Conservation (phyloP, 2,797 vertebrate genomes). For the Lycodopsis pacificus region DNA sequence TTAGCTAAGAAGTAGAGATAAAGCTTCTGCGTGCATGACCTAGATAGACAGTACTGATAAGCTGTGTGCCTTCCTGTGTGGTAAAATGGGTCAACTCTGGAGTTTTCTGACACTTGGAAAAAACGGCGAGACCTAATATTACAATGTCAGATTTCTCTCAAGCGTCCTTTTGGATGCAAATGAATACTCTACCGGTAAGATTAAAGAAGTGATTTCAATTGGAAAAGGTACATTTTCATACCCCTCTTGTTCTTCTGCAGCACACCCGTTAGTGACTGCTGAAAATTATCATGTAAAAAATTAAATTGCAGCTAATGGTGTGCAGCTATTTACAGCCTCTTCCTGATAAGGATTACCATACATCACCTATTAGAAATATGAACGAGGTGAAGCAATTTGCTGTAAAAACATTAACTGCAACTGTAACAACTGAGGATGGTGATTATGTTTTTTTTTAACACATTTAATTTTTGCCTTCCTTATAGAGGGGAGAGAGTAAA, state of each 20-base stretch:
- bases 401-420: neutral
- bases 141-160: neutral
- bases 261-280: neutral
- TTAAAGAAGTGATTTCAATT: neutral
- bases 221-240: neutral
- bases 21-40: neutral
- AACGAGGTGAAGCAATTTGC: neutral
- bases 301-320: neutral
- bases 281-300: neutral
- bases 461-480: neutral
- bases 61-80: neutral
- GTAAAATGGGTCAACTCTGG: neutral
- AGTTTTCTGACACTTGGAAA: neutral
- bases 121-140: neutral
- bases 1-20: neutral
- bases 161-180: neutral
- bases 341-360: slow-evolving; percentile 1
- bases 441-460: neutral
- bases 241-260: neutral
- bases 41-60: neutral
- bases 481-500: neutral
- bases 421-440: neutral
- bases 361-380: neutral
- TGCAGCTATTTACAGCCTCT: neutral
- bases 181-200: neutral